phyloP scores from a whole-genome alignment of 2,113 vertebrate genomes.

The Pelodiscus sinensis region DNA sequence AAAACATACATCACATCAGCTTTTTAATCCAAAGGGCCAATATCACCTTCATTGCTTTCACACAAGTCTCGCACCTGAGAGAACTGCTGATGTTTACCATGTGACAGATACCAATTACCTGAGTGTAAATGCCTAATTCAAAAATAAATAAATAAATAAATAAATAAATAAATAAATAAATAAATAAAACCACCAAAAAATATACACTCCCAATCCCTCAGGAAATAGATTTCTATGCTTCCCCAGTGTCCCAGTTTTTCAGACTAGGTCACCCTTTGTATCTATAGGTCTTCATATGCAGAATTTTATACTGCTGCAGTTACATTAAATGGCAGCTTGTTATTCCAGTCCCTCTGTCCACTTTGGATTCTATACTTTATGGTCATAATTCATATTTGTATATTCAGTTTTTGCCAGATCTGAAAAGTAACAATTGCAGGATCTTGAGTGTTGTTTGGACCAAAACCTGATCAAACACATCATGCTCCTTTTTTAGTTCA shows the following conservation, averaged over 20 bases:
- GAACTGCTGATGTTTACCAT: conserved; percentile 29
- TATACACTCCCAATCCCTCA: not conserved
- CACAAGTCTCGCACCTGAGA: conserved; percentile 7
- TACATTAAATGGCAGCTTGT: not conserved
- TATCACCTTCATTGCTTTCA: not conserved
- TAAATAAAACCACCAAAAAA: no score
- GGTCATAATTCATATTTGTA: not conserved
- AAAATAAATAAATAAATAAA: no score
- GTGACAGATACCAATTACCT: conserved; percentile 52
- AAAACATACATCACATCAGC: not conserved
- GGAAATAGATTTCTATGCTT: conserved; percentile 32
- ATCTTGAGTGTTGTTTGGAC: conserved; percentile 29
- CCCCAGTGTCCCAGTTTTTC: conserved; percentile 35
- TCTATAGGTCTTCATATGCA: conserved; percentile 1
- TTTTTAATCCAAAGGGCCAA: not conserved
- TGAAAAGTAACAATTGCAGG: not conserved
- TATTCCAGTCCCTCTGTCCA: not conserved
- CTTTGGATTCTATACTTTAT: not conserved
- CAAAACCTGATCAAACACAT: conserved; percentile 65
- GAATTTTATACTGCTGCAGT: not conserved
- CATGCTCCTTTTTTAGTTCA: conserved; percentile 59
- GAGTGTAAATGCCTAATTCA: conserved; percentile 64
- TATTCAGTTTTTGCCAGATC: not conserved
- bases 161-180: no score
- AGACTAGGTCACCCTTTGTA: not conserved